These are phyloP conservation scores for Drosophila ercepeae DNA, from an alignment of 1,140 invertebrate genomes.

Conservation along the genomic window DNA sequence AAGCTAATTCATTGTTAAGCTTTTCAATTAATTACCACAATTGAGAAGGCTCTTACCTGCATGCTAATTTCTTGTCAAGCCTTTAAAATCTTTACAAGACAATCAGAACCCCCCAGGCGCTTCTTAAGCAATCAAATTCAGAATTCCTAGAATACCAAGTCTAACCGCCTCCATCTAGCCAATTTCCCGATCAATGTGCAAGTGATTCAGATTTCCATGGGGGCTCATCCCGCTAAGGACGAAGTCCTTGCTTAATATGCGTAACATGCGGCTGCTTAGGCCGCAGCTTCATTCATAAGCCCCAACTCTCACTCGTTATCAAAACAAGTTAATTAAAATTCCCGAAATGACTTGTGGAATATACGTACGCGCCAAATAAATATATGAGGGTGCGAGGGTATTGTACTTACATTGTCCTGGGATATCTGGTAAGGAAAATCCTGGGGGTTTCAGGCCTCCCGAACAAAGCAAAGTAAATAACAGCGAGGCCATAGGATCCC, in stretches of 20 bases:
- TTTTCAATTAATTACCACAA: background rate
- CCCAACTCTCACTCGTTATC: constrained; percentile 29
- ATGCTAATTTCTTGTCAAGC: background rate
- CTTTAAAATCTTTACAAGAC: background rate
- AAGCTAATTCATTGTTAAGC: background rate
- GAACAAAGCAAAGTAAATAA: constrained; percentile 63
- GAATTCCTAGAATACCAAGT: background rate
- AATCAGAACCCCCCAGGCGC: background rate
- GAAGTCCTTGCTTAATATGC: constrained; percentile 12
- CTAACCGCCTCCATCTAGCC: background rate
- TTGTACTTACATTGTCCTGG: constrained; percentile 54
- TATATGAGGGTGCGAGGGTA: constrained; percentile 5
- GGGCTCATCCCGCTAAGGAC: background rate
- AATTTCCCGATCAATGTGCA: background rate
- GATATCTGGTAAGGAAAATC: constrained; percentile 27
- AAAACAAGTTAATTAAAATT: constrained; percentile 80
- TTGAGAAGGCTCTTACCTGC: background rate
- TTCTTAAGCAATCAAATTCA: background rate
- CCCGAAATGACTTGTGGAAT: constrained; percentile 56
- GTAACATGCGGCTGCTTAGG: constrained; percentile 21
- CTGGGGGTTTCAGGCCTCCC: background rate
- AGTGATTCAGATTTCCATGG: constrained; percentile 7
- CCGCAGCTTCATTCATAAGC: constrained; percentile 19
- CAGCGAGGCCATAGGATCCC: constrained; percentile 40
- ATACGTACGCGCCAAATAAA: constrained; percentile 33